Percentiles rank a stretch among this genome's conserved stretches.
phyloP scores from a whole-genome alignment of 2,888 invertebrate species.

The Ochropleura leucogaster region DNA sequence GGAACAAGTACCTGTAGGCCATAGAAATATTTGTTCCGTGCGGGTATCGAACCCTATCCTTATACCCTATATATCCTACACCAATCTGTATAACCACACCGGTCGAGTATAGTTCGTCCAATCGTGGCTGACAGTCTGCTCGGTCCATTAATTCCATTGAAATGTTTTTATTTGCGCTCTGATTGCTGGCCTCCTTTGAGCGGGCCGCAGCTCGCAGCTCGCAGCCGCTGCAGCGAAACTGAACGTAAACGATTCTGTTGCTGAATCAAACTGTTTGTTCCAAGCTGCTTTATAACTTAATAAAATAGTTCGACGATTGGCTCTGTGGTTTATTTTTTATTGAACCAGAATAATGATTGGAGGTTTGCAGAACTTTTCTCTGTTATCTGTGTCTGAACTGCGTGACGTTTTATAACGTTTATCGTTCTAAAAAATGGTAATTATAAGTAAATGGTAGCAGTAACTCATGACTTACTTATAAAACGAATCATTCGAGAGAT shows the following conservation, averaged over 20 bases:
- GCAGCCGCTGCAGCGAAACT: conserved; percentile 7
- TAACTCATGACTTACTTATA: background rate
- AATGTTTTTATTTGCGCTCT: conserved; percentile 44
- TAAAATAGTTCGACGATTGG: background rate
- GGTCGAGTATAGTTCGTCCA: background rate
- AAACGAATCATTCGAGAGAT: conserved; percentile 1
- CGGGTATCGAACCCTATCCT: no score
- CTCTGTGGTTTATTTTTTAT: background rate
- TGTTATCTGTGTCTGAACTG: background rate
- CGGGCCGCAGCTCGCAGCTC: background rate
- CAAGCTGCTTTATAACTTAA: conserved; percentile 12
- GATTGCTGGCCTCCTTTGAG: conserved; percentile 13
- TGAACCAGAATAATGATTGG: background rate
- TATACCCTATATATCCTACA: background rate
- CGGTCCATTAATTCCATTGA: conserved; percentile 50
- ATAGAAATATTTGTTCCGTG: no score
- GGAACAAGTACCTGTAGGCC: no score
- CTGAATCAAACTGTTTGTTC: conserved; percentile 26
- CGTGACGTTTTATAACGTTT: background rate
- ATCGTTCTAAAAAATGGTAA: background rate
- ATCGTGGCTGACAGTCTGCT: conserved; percentile 9
- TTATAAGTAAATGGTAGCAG: background rate
- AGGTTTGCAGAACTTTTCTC: background rate
- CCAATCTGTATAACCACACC: background rate
- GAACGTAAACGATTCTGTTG: conserved; percentile 24